These are phyloP conservation scores for Bufo bufo DNA, from an alignment of 2,113 vertebrate genomes.

Conservation along the genomic window DNA sequence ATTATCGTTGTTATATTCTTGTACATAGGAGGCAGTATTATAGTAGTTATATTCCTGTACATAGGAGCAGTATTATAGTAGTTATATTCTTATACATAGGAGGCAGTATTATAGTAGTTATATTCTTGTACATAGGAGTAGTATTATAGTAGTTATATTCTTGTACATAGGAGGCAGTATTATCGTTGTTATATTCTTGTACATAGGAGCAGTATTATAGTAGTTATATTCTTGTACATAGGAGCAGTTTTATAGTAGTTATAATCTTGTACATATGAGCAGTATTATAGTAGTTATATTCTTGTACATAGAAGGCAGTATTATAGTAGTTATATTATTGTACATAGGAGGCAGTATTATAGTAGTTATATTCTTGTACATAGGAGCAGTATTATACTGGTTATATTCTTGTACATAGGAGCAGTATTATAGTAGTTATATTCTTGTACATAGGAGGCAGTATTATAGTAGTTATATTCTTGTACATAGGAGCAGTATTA, in stretches of 20 bases:
- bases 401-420: not conserved
- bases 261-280: too few relatives aligned
- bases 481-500: not conserved
- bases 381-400: not conserved
- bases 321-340: not conserved
- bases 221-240: not conserved
- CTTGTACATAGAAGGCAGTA: not conserved
- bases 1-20: too few relatives aligned
- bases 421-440: too few relatives aligned
- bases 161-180: not conserved
- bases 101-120: not conserved
- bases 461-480: not conserved
- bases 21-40: too few relatives aligned
- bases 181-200: conserved; percentile 1
- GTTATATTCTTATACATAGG: too few relatives aligned
- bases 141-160: conserved; percentile 4
- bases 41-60: too few relatives aligned
- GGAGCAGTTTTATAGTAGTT: too few relatives aligned
- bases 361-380: not conserved
- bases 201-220: not conserved
- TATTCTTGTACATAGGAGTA: not conserved
- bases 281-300: too few relatives aligned
- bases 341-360: not conserved
- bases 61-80: too few relatives aligned
- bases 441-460: not conserved